A percentile compares a stretch with the other conserved stretches of the same genome.
Conservation (phyloP, 2,888 invertebrate genomes). For the Elysia crispata region DNA sequence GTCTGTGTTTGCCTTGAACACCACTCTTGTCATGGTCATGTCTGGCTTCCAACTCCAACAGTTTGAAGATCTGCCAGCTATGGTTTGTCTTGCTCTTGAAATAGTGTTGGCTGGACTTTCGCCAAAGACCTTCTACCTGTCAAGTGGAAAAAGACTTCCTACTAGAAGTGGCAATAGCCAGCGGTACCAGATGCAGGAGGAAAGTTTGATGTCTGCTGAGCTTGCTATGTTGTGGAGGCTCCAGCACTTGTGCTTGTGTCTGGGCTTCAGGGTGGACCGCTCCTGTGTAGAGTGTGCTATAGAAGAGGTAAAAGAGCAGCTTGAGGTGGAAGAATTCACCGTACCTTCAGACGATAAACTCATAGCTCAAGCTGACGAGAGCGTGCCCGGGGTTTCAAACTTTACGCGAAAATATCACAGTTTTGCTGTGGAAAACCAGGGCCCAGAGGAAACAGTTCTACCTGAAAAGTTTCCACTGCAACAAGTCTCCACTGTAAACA, state of each 20-base stretch:
- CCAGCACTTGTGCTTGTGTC: conserved; percentile 40
- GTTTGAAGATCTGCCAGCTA: conserved; percentile 28
- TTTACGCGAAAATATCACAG: no score
- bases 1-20: conserved; percentile 44
- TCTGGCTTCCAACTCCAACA: conserved; percentile 42
- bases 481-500: no score
- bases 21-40: conserved; percentile 47
- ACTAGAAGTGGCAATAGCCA: not conserved
- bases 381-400: no score
- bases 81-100: conserved; percentile 29
- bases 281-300: conserved; percentile 35
- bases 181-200: no score
- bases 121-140: conserved; percentile 40
- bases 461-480: no score
- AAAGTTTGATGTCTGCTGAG: not conserved
- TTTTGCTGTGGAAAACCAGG: not conserved
- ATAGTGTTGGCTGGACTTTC: conserved; percentile 40
- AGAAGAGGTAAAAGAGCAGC: conserved; percentile 15
- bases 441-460: not conserved
- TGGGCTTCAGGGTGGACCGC: conserved; percentile 41
- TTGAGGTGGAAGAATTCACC: not conserved
- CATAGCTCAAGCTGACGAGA: no score
- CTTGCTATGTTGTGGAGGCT: conserved; percentile 33
- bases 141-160: conserved; percentile 14
- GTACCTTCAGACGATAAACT: no score